Percentiles rank a stretch among this genome's conserved stretches.
Conservation (phyloP, 1,140 invertebrate genomes). For the Tetramorium simillimum region DNA sequence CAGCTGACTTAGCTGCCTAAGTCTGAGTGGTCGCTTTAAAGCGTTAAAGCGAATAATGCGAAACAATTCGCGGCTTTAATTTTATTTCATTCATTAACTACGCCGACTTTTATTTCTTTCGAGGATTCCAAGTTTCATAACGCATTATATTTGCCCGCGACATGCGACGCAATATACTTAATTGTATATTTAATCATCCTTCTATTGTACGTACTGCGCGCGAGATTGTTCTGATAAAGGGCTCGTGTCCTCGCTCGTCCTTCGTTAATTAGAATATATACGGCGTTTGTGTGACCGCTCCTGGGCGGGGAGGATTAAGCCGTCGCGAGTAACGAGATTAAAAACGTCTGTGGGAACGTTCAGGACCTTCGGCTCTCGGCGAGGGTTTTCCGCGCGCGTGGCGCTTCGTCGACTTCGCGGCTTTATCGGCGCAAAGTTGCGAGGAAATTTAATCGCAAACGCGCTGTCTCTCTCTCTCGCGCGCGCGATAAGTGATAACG, state of each 20-base stretch:
- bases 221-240: slow-evolving; percentile 31
- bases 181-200: slow-evolving; percentile 39
- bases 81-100: not conserved
- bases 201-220: not conserved
- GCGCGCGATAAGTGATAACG: slow-evolving; percentile 69
- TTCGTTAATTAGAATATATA: slow-evolving; percentile 39
- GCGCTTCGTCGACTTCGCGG: not conserved
- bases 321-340: slow-evolving; percentile 32
- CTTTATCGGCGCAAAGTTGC: slow-evolving; percentile 25
- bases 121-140: not conserved
- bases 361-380: not conserved
- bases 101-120: not conserved
- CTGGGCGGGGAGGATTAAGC: not conserved
- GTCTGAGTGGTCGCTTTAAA: not conserved
- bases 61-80: slow-evolving; percentile 7
- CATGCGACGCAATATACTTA: slow-evolving; percentile 1
- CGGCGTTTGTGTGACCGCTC: not conserved
- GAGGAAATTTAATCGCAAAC: slow-evolving; percentile 36
- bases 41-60: slow-evolving; percentile 39
- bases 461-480: not conserved
- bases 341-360: not conserved
- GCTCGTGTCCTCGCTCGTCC: not conserved
- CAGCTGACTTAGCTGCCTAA: not conserved
- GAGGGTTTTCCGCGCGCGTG: not conserved
- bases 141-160: not conserved